Evolutionary conservation across 2,888 invertebrate species (phyloP).

Genomic region (Caenorhabditis panamensis): DNA sequence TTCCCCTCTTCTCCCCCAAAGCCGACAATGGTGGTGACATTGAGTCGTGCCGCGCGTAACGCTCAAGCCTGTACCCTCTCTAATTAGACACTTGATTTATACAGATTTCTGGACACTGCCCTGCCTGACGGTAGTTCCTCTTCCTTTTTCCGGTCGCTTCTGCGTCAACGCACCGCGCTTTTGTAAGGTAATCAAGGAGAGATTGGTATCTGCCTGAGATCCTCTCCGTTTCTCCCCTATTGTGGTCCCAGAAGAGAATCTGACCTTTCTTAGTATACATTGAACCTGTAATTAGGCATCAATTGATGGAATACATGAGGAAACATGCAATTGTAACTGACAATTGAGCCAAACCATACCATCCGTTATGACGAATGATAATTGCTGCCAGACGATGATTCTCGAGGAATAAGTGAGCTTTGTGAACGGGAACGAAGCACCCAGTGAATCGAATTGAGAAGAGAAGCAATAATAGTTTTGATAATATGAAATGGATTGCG

Average conservation of each 20-base stretch:
- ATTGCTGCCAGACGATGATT: conserved; percentile 33
- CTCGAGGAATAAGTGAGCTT: too few species aligned
- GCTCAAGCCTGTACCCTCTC: too few species aligned
- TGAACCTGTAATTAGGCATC: conserved; percentile 57
- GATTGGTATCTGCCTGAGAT: conserved; percentile 41
- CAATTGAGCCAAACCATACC: conserved; percentile 18
- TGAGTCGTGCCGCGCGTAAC: conserved; percentile 24
- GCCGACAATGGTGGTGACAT: conserved; percentile 45
- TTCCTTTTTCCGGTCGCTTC: conserved; percentile 40
- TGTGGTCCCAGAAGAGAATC: conserved; percentile 44
- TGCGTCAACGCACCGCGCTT: conserved; percentile 46
- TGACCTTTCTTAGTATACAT: conserved; percentile 46
- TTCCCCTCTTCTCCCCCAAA: conserved; percentile 4
- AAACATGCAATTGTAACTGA: too few species aligned
- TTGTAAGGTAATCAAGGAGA: conserved; percentile 53
- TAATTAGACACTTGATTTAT: conserved; percentile 44
- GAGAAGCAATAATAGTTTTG: conserved; percentile 55
- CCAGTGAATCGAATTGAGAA: too few species aligned
- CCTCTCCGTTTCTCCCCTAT: conserved; percentile 8
- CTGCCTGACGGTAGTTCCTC: too few species aligned
- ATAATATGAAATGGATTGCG: conserved; percentile 55
- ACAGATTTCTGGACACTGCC: not conserved
- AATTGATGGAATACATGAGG: too few species aligned
- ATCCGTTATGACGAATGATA: conserved; percentile 38
- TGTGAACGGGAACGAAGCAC: too few species aligned